Evolutionary conservation across 2,113 vertebrate species (phyloP).

Genomic region (Saimiri boliviensis): DNA sequence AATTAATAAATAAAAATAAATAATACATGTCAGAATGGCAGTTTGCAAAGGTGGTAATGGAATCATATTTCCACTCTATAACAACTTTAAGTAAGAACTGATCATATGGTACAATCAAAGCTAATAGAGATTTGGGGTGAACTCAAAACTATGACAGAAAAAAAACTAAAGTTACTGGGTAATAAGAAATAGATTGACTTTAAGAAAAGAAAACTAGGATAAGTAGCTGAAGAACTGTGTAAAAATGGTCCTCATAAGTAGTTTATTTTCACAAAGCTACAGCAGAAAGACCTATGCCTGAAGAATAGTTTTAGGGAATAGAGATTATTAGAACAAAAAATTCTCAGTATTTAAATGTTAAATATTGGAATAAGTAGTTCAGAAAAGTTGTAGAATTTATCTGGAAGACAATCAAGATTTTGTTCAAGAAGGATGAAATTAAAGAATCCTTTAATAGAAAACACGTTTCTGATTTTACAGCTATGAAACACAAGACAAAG

Average conservation of each 20-base stretch:
- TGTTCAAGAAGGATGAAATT: slow-evolving; percentile 59
- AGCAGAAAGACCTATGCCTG: neutral
- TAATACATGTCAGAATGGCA: neutral
- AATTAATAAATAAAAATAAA: slow-evolving; percentile 4
- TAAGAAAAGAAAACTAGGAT: neutral
- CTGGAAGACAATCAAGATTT: slow-evolving; percentile 66
- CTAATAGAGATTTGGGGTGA: neutral
- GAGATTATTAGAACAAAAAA: neutral
- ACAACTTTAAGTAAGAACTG: neutral
- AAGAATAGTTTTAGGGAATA: neutral
- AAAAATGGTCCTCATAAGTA: neutral
- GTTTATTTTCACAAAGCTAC: neutral
- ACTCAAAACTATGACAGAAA: neutral
- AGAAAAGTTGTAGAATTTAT: slow-evolving; percentile 45
- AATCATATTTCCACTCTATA: neutral
- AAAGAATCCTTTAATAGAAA: slow-evolving; percentile 68
- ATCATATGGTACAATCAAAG: neutral
- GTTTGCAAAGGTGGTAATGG: neutral
- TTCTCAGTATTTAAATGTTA: neutral
- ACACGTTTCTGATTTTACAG: slow-evolving; percentile 58
- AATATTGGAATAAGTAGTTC: slow-evolving; percentile 26
- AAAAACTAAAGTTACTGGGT: neutral
- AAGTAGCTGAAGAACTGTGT: neutral
- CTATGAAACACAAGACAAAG: slow-evolving; percentile 45
- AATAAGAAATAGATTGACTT: neutral